Evolutionary conservation across 2,888 invertebrate genomes (phyloP).

Genomic region (Phorcus lineatus): DNA sequence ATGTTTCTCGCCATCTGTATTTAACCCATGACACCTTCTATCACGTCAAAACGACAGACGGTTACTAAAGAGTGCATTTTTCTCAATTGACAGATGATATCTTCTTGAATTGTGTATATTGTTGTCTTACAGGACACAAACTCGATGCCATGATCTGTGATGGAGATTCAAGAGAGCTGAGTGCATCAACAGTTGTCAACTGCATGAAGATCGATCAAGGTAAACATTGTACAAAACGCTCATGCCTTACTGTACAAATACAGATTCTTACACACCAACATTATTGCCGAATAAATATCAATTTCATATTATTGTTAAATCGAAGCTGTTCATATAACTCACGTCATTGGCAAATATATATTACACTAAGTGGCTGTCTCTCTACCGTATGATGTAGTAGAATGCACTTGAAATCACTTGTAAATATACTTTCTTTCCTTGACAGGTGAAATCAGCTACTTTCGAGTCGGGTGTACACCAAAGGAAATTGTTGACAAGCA

Average conservation of each 20-base stretch:
- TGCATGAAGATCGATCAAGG: conserved; percentile 58
- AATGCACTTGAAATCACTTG: neutral
- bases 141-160: conserved; percentile 58
- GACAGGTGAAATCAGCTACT: conserved; percentile 55
- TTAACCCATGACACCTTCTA: too few species aligned
- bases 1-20: too few species aligned
- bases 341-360: neutral
- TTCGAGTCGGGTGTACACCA: conserved; percentile 59
- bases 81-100: too few species aligned
- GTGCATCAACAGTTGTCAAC: conserved; percentile 62
- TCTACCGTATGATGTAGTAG: neutral
- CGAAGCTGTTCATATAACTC: neutral
- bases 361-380: neutral
- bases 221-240: conserved; percentile 14
- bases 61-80: too few species aligned
- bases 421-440: neutral
- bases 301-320: too few species aligned
- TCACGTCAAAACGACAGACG: too few species aligned
- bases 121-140: conserved; percentile 46
- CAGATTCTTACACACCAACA: too few species aligned
- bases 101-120: too few species aligned
- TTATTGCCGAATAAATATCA: too few species aligned
- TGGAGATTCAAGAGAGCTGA: conserved; percentile 53
- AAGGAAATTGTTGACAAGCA: conserved; percentile 43
- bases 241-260: too few species aligned